Percentiles rank a stretch among this genome's conserved stretches.
Conservation (phyloP, 2,113 vertebrate species). For the Triplophysa rosa region DNA sequence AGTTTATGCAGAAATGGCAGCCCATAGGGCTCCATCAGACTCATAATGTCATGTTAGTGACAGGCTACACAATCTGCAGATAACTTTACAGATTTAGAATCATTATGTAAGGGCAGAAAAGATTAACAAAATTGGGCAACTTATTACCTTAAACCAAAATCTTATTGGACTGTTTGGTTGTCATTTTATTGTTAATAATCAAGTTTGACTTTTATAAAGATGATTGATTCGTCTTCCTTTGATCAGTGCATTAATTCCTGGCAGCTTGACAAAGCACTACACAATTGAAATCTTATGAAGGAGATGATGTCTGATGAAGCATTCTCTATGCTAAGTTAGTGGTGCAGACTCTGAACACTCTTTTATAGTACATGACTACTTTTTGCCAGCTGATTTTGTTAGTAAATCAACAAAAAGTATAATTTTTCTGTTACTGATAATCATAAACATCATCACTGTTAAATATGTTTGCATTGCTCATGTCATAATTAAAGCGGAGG, state of each 20-base stretch:
- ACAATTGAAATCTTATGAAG: conserved; percentile 10
- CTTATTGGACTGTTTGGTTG: background rate
- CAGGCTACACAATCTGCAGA: conserved; percentile 17
- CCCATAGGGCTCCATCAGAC: no score
- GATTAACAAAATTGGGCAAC: background rate
- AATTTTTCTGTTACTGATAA: background rate
- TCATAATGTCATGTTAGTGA: conserved; percentile 33
- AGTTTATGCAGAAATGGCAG: background rate
- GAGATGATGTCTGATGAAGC: conserved; percentile 10
- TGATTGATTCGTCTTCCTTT: conserved; percentile 18
- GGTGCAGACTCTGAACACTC: conserved; percentile 32
- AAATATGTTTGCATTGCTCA: background rate
- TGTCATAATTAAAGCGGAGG: no score
- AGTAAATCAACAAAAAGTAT: background rate
- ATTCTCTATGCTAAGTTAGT: conserved; percentile 27
- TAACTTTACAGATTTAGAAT: background rate
- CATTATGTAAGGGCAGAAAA: background rate
- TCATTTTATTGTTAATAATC: conserved; percentile 3
- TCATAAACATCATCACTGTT: background rate
- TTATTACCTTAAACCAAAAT: background rate
- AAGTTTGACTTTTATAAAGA: background rate
- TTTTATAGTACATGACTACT: conserved; percentile 6
- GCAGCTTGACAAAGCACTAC: conserved; percentile 5
- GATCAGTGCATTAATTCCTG: conserved; percentile 14
- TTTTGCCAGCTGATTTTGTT: conserved; percentile 16